Evolutionary conservation across 2,113 vertebrate species (phyloP), one percentile per base, ranked within the genome.

Genomic region (Pedetes capensis): DNA sequence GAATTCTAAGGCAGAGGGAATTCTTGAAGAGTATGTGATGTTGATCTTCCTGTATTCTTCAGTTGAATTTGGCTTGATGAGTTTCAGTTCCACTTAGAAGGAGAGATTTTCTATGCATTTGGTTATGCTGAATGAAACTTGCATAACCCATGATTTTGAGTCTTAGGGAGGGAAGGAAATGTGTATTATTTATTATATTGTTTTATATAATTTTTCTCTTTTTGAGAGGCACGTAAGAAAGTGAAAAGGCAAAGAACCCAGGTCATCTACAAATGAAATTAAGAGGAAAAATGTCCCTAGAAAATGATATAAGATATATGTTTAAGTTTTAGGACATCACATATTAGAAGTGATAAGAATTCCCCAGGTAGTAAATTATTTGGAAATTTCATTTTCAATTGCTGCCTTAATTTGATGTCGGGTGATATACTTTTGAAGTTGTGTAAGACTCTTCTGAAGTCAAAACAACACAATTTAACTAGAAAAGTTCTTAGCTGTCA

Each of bases 381-480:
- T 68, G 53, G 66, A 92, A 74, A 69, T 88, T 93, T 93, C 6
- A 55, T 16, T 72, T 96, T 86, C 63, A 49, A 39, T 53, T 92
- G 29, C 86, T 68, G 6, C 9, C 39, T 86, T 68, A 66, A 83
- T 12, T 69, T 66, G 25, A 63, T 37, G 25, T 57, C 42, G 78
- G 82, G 0, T 68, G 37, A 87, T 55, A 47, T 22, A 37, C 64
- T 53, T 76, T 53, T 84, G 42, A n/a, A 71, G 14, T 68, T 89
- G 27, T 59, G 23, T 44, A 47, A 80, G 81, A 49, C 29, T 72
- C 18, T 87, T 81, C 14, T 94, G 47, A 91, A 68, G 14, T 85
- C 20, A 86, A 79, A n/a, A 47, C 23, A 89, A 68, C 76, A 39
- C 3, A 63, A 34, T 32, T 72, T 61, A 85, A 37, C 23, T 76